Percentiles rank a stretch among this genome's conserved stretches.
These are phyloP conservation scores for Cyaniris semiargus DNA, from an alignment of 2,888 invertebrate genomes.

Conservation along the genomic window DNA sequence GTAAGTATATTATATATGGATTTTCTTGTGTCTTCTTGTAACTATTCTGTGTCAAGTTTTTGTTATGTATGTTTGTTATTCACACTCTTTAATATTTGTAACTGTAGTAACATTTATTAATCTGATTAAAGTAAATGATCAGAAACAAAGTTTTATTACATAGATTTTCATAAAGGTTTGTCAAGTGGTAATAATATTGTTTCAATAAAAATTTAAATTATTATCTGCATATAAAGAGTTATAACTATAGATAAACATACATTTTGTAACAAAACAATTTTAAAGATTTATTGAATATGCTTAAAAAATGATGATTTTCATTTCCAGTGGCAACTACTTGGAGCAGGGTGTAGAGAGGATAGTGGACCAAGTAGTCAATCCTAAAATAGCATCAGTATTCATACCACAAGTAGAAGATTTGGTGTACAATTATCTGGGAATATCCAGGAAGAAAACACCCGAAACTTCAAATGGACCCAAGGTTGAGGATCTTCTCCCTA, in stretches of 20 bases:
- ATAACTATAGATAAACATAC: too few relatives aligned
- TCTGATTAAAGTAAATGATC: too few relatives aligned
- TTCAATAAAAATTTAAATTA: too few relatives aligned
- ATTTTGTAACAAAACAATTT: neutral
- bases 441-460: conserved; percentile 83
- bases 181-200: too few relatives aligned
- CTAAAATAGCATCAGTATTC: conserved; percentile 93
- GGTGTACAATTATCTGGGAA: conserved; percentile 91
- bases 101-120: too few relatives aligned
- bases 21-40: neutral
- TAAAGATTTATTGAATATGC: neutral
- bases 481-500: conserved; percentile 82
- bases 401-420: conserved; percentile 95
- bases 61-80: too few relatives aligned
- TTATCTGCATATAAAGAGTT: too few relatives aligned
- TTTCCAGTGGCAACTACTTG: conserved; percentile 88
- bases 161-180: too few relatives aligned
- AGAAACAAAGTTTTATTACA: too few relatives aligned
- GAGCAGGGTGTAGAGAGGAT: conserved; percentile 96
- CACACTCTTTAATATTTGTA: too few relatives aligned
- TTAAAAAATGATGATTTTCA: neutral
- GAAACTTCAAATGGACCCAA: conserved; percentile 60
- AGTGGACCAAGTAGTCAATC: conserved; percentile 97
- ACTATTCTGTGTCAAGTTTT: neutral
- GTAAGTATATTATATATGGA: conserved; percentile 70